Conservation (phyloP, 2,113 vertebrate genomes). For the Solenodon paradoxus region DNA sequence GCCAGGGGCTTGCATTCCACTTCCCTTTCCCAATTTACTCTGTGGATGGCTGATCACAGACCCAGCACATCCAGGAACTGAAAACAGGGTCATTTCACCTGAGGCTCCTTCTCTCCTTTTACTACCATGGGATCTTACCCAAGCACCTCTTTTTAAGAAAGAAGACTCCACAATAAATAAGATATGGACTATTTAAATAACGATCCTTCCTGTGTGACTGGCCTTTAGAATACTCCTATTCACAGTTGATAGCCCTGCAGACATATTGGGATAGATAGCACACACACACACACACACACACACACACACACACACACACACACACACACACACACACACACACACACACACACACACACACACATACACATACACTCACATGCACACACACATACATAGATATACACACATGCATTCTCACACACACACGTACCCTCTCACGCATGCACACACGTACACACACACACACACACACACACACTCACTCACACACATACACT, state of each 20-base stretch:
- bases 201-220: neutral
- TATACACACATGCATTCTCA: no score
- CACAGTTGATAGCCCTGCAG: neutral
- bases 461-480: no score
- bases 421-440: neutral
- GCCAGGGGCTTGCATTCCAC: neutral
- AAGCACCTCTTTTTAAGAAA: constrained; percentile 46
- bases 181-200: neutral
- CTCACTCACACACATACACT: neutral
- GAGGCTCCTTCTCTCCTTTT: neutral
- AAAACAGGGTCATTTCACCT: neutral
- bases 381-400: neutral
- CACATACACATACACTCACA: no score
- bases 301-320: neutral
- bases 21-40: neutral
- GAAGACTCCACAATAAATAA: neutral
- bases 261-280: neutral
- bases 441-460: no score
- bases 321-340: neutral
- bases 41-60: neutral
- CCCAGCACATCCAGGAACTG: neutral
- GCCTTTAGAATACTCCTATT: neutral
- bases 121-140: neutral
- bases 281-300: no score
- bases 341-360: no score